Conservation (phyloP, 2,797 vertebrate genomes). For the Spinibarbus caldwelli region DNA sequence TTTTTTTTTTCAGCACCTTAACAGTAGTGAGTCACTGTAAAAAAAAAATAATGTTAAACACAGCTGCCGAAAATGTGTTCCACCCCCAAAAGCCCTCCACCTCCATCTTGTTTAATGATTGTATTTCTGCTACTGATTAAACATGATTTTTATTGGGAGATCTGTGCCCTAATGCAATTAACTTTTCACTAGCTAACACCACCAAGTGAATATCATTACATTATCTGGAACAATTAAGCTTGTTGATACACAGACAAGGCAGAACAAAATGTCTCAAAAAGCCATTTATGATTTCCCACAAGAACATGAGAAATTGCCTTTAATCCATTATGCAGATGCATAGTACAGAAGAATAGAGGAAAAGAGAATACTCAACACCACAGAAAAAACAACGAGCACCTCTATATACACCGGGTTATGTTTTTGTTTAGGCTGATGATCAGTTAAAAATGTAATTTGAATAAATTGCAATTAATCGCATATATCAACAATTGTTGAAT, state of each 20-base stretch:
- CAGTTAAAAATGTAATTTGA: neutral
- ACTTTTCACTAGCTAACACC: constrained; percentile 40
- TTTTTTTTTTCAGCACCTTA: constrained; percentile 29
- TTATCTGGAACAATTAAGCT: constrained; percentile 50
- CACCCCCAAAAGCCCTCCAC: neutral
- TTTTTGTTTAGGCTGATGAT: neutral
- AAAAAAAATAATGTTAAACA: constrained; percentile 34
- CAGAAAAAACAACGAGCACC: neutral
- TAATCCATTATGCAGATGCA: constrained; percentile 38
- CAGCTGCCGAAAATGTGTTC: neutral
- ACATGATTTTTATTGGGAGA: constrained; percentile 51
- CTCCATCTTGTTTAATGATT: constrained; percentile 42
- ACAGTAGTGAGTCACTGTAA: constrained; percentile 31
- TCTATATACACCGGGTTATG: neutral
- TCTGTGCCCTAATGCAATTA: constrained; percentile 50
- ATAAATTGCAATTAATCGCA: neutral
- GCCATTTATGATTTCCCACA: constrained; percentile 44
- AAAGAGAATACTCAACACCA: neutral
- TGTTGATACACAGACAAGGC: constrained; percentile 35
- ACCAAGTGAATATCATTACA: constrained; percentile 46
- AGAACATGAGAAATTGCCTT: constrained; percentile 42
- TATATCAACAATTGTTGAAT: neutral
- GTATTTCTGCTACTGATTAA: constrained; percentile 43
- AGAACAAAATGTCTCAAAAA: constrained; percentile 52
- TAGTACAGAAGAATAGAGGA: neutral